Base-by-base conservation (phyloP, 1,140 invertebrate genomes). In the Drosophila mayri region DNA sequence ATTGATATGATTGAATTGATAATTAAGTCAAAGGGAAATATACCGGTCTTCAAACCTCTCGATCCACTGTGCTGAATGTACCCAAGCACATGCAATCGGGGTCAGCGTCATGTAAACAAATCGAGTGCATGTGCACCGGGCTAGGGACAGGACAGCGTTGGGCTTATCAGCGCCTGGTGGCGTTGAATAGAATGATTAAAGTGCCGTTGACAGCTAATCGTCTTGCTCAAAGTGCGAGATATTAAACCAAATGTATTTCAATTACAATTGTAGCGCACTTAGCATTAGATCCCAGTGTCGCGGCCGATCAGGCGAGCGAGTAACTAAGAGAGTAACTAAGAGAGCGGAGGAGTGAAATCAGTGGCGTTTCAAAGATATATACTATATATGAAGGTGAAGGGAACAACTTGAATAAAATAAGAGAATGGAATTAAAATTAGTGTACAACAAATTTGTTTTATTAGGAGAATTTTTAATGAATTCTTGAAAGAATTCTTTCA, bases 191-290 rank as follows among this genome's bases (percentile, higher is more conserved):
- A 41, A 49, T 76, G 52, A 76, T 76, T 76, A 76, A 76, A 55
- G 55, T 58, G 62, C 46, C 73, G 74, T 43, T 76, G 73, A 66
- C 74, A 66, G 74, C 74, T 66, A 76, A 59, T 60, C 72, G 54
- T 59, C 46, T 76, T 59, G 74, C 62, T 76, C 55, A 54, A 76
- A 66, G 46, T 67, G 55, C 47, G 63, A 59, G 63, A 52, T 76
- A 76, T 76, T 58, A 71, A 40, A 41, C 66, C 43, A 59, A 72
- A 72, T 76, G 52, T 66, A 60, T 67, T 60, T 60, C 46, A 68
- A 68, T 60, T 77, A 54, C 74, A 76, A 76, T 76, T 76, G 73
- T 76, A 55, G 35, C 38, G 73, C 38, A 55, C 41, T 76, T 76
- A 46, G 52, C 49, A 71, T 58, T 40, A 58, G 65, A 28, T 58